A percentile compares a stretch with the other conserved stretches of the same genome.
phyloP scores from a whole-genome alignment of 2,797 vertebrate genomes.

The Bovichtus diacanthus region DNA sequence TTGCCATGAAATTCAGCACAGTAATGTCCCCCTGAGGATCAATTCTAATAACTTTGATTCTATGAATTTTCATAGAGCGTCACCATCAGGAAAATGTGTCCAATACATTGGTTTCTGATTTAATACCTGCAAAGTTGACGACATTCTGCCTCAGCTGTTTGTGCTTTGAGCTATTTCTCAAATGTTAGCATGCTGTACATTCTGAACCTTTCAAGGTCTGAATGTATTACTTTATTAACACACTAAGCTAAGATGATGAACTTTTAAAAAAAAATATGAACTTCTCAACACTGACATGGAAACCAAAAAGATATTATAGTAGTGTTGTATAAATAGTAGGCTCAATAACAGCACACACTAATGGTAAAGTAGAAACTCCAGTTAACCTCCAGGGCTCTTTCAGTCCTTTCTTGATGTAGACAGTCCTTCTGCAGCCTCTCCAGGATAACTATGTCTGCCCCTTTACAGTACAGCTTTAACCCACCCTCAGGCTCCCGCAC shows the following conservation, averaged over 20 bases:
- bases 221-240: no score
- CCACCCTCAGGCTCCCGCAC: slow-evolving; percentile 90
- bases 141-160: neutral
- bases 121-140: neutral
- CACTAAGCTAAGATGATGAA: neutral
- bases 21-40: neutral
- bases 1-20: neutral
- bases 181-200: no score
- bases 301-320: slow-evolving; percentile 12
- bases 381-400: slow-evolving; percentile 89
- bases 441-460: slow-evolving; percentile 92
- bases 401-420: slow-evolving; percentile 72
- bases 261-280: neutral
- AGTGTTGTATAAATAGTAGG: slow-evolving; percentile 18
- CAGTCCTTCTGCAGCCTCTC: slow-evolving; percentile 82
- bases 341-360: slow-evolving; percentile 2
- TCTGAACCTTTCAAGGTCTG: no score
- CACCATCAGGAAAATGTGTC: neutral
- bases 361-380: slow-evolving; percentile 22
- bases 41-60: neutral
- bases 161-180: no score
- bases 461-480: slow-evolving; percentile 94
- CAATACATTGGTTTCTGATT: neutral
- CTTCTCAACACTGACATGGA: neutral
- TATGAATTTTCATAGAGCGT: no score